These are phyloP conservation scores for Urophycis tenuis DNA, from an alignment of 2,797 vertebrate genomes.

Conservation along the genomic window DNA sequence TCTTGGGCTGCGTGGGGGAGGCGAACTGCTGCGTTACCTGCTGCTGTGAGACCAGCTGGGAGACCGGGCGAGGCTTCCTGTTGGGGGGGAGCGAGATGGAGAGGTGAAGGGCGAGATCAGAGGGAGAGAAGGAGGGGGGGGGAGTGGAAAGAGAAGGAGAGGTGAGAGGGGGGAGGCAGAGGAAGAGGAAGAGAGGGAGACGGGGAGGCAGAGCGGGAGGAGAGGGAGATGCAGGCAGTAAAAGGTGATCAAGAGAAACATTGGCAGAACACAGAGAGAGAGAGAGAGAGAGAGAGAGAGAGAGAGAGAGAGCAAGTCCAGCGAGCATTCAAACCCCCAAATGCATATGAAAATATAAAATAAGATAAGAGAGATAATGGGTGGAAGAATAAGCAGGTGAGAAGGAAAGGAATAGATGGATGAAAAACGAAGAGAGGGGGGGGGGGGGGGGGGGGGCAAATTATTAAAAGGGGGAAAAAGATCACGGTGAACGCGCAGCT, in stretches of 20 bases:
- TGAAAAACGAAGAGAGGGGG: not conserved
- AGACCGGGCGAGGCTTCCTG: slow-evolving; percentile 99
- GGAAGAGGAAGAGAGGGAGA: slow-evolving; percentile 13
- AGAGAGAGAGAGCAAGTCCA: no score
- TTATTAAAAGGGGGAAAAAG: not conserved
- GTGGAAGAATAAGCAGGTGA: not conserved
- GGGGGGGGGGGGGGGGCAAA: no score
- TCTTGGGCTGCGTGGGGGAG: slow-evolving; percentile 94
- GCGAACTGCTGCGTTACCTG: slow-evolving; percentile 98
- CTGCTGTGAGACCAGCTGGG: slow-evolving; percentile 97
- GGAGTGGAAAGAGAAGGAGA: no score
- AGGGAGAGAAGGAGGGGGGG: no score
- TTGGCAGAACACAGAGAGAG: not conserved
- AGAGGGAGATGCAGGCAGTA: no score
- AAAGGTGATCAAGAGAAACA: not conserved
- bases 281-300: not conserved
- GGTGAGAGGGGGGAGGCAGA: no score
- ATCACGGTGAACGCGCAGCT: not conserved
- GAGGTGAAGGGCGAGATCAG: no score
- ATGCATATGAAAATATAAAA: no score
- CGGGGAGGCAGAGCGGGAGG: no score
- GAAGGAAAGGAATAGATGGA: not conserved
- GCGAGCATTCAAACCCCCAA: no score
- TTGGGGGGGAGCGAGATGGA: no score
- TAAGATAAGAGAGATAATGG: no score